Conservation (phyloP, 2,113 vertebrate genomes). For the Lophius piscatorius region DNA sequence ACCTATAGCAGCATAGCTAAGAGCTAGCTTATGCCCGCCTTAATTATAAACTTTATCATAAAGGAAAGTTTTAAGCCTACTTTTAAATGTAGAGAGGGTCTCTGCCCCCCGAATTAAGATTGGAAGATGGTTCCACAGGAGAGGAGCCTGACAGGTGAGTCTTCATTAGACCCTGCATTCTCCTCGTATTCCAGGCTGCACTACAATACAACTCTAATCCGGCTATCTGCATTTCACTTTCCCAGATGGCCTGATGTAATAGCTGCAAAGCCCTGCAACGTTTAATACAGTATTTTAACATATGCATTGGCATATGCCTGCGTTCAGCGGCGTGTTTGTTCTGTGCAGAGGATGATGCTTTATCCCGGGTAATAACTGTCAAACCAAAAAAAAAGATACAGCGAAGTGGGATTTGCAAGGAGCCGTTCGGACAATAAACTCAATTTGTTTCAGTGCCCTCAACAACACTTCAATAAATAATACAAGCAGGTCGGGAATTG, state of each 20-base stretch:
- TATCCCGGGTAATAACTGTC: slow-evolving; percentile 43
- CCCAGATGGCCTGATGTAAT: slow-evolving; percentile 50
- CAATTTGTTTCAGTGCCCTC: slow-evolving; percentile 45
- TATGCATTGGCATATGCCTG: slow-evolving; percentile 18
- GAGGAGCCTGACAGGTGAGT: no score
- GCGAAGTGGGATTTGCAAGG: slow-evolving; percentile 33
- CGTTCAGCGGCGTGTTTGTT: slow-evolving; percentile 32
- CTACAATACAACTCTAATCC: slow-evolving; percentile 37
- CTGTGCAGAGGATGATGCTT: slow-evolving; percentile 32
- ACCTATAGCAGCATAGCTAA: no score
- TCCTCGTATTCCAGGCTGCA: slow-evolving; percentile 30
- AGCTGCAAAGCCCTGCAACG: slow-evolving; percentile 32
- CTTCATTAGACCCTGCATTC: slow-evolving; percentile 30
- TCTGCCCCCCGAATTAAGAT: no score
- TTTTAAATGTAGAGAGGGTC: no score
- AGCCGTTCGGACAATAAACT: slow-evolving; percentile 49
- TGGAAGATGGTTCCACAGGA: no score
- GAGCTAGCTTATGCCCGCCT: no score
- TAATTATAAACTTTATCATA: no score
- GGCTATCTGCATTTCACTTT: slow-evolving; percentile 30
- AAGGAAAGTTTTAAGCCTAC: no score
- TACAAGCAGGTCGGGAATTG: slow-evolving; percentile 43
- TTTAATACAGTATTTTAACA: slow-evolving; percentile 35
- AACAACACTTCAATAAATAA: slow-evolving; percentile 57
- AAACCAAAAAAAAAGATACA: slow-evolving; percentile 19